These are phyloP conservation scores for Ceyx cyanopectus DNA, from an alignment of 2,113 vertebrate species.

Conservation along the genomic window DNA sequence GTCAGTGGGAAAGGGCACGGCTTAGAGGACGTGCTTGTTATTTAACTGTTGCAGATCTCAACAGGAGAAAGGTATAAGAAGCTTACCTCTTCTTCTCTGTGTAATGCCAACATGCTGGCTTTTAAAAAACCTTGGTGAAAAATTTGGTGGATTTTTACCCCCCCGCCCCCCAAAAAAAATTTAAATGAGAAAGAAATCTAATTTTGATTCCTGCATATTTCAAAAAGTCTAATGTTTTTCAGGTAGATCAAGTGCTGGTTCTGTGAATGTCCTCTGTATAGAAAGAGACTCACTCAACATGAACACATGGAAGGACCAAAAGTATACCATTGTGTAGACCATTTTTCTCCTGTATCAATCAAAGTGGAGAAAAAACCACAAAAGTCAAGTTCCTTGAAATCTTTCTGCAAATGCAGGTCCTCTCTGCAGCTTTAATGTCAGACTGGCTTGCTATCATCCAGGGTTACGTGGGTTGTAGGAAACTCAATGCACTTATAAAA, in stretches of 20 bases:
- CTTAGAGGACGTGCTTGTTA: slow-evolving; percentile 8
- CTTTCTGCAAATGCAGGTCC: not conserved
- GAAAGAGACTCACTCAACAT: slow-evolving; percentile 51
- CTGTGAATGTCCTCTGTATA: slow-evolving; percentile 45
- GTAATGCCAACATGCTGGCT: slow-evolving; percentile 66
- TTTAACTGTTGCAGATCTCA: slow-evolving; percentile 48
- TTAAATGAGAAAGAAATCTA: slow-evolving; percentile 52
- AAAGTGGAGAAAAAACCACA: slow-evolving; percentile 7
- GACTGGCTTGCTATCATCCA: not conserved
- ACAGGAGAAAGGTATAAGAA: slow-evolving; percentile 39
- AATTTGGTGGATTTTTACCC: not conserved
- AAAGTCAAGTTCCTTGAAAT: not conserved
- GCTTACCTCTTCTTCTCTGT: slow-evolving; percentile 55
- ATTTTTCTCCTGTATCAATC: not conserved
- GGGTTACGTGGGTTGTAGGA: slow-evolving; percentile 34
- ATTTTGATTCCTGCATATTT: slow-evolving; percentile 69
- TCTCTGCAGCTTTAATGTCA: not conserved
- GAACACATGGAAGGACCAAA: slow-evolving; percentile 40
- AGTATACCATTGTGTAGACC: slow-evolving; percentile 5
- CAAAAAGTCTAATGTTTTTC: slow-evolving; percentile 65
- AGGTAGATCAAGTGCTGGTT: slow-evolving; percentile 69
- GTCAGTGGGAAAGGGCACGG: slow-evolving; percentile 44
- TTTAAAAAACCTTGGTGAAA: slow-evolving; percentile 74
- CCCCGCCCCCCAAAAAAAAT: not conserved
- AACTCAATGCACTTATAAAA: slow-evolving; percentile 48